Percentiles rank a stretch among this genome's conserved stretches.
These are phyloP conservation scores for Anagyrus pseudococci DNA, from an alignment of 2,888 invertebrate genomes.

Conservation along the genomic window DNA sequence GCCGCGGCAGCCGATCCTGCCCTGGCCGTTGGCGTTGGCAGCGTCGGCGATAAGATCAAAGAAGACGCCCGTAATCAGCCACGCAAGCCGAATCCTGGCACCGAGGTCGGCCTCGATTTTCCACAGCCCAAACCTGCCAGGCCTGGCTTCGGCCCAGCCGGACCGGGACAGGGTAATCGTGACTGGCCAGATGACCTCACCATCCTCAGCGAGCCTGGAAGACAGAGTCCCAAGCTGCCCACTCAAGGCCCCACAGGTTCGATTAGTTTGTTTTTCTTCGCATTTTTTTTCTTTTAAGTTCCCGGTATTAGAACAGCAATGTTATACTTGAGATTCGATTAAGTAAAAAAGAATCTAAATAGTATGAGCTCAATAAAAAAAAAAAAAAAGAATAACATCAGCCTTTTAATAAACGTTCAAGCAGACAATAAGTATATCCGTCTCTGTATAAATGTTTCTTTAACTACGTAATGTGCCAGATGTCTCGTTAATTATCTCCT, in stretches of 20 bases:
- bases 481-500: too few relatives aligned
- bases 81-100: constrained; percentile 53
- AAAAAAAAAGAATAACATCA: too few relatives aligned
- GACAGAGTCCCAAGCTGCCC: constrained; percentile 45
- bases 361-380: too few relatives aligned
- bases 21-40: constrained; percentile 49
- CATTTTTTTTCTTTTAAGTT: neutral
- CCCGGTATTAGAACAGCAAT: too few relatives aligned
- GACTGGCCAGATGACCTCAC: constrained; percentile 55
- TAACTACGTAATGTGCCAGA: too few relatives aligned
- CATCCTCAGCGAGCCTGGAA: constrained; percentile 50
- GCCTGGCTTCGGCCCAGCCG: constrained; percentile 42
- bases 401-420: too few relatives aligned
- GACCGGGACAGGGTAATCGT: constrained; percentile 48
- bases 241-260: constrained; percentile 44
- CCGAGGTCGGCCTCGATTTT: constrained; percentile 54
- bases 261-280: neutral
- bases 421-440: too few relatives aligned
- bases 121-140: constrained; percentile 45
- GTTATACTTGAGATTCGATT: too few relatives aligned
- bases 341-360: too few relatives aligned
- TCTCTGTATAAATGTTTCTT: too few relatives aligned
- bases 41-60: constrained; percentile 44
- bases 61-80: constrained; percentile 44
- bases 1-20: constrained; percentile 50